Conservation (phyloP, 2,113 vertebrate genomes). For the Oreochromis spilurus region DNA sequence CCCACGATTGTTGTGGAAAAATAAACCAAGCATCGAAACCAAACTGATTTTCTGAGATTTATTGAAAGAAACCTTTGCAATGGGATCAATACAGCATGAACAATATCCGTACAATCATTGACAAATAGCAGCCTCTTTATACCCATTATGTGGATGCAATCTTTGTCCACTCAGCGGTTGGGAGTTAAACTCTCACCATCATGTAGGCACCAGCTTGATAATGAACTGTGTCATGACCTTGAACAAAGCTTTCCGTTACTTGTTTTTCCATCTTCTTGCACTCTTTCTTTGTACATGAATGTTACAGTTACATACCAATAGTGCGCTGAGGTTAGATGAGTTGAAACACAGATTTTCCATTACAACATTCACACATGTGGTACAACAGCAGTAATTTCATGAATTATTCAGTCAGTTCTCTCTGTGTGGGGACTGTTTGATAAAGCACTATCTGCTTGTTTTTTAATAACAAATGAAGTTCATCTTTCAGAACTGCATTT, state of each 20-base stretch:
- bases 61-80: not conserved
- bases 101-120: not conserved
- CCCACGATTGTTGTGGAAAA: not conserved
- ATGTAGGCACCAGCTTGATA: too few species aligned
- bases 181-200: not conserved
- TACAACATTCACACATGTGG: not conserved
- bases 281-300: too few species aligned
- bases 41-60: not conserved
- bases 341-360: too few species aligned
- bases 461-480: not conserved
- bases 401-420: not conserved
- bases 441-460: not conserved
- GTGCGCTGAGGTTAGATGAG: too few species aligned
- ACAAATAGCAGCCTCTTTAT: not conserved
- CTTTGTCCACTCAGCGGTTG: not conserved
- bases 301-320: too few species aligned
- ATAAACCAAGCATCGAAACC: not conserved
- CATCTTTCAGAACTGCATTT: not conserved
- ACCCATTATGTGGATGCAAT: accelerated
- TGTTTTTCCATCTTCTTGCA: too few species aligned
- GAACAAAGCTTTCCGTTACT: too few species aligned
- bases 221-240: too few species aligned
- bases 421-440: not conserved
- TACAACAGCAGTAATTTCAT: not conserved
- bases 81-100: not conserved